Percentiles rank a stretch among this genome's conserved stretches.
phyloP scores from a whole-genome alignment of 2,797 vertebrate species.

The Melanotaenia maccullochi region DNA sequence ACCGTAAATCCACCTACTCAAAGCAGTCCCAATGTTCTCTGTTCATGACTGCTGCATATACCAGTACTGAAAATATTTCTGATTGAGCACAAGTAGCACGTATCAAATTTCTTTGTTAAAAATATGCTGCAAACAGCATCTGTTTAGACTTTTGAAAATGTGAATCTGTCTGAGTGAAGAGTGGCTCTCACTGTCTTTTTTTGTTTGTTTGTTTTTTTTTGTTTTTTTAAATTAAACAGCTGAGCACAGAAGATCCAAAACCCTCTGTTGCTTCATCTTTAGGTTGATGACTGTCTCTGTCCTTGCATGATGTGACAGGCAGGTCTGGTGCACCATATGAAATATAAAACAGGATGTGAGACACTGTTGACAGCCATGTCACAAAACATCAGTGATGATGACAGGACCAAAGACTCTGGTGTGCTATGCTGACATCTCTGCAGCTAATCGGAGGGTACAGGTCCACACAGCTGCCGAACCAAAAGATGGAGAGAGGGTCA shows the following conservation, averaged over 20 bases:
- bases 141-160: neutral
- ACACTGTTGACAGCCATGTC: conserved; percentile 81
- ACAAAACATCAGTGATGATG: conserved; percentile 84
- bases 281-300: conserved; percentile 66
- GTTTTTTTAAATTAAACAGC: conserved; percentile 9
- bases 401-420: conserved; percentile 75
- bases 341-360: conserved; percentile 79
- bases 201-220: neutral
- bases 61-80: neutral
- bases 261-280: conserved; percentile 38
- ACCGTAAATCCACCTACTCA: neutral
- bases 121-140: neutral
- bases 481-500: conserved; percentile 82
- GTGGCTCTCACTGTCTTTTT: neutral
- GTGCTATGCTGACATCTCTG: conserved; percentile 78
- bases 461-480: conserved; percentile 82
- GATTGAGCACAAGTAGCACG: neutral
- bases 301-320: conserved; percentile 68
- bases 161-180: neutral
- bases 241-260: conserved; percentile 28
- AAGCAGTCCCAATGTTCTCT: conserved; percentile 1
- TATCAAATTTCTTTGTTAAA: neutral
- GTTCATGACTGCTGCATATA: conserved; percentile 3
- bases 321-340: conserved; percentile 76
- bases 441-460: conserved; percentile 90